Percentiles rank a stretch among this genome's conserved stretches.
phyloP scores from a whole-genome alignment of 2,888 invertebrate genomes.

The Plagodis dolabraria region DNA sequence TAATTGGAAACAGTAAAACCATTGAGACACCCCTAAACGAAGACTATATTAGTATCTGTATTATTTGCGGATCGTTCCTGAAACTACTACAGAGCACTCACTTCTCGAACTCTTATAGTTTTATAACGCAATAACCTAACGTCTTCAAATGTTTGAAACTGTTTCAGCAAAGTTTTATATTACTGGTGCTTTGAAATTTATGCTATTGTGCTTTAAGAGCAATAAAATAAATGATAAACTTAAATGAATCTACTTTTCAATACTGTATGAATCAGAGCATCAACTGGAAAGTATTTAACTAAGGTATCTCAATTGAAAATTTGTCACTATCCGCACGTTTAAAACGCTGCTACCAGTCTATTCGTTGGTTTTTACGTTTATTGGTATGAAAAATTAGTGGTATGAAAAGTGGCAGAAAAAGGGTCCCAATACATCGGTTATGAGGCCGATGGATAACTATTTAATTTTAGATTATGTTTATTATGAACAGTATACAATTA shows the following conservation, averaged over 20 bases:
- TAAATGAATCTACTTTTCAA: constrained; percentile 15
- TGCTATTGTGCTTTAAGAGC: constrained; percentile 47
- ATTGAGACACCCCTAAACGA: not conserved
- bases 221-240: constrained; percentile 28
- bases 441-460: too few relatives aligned
- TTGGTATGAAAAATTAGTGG: too few relatives aligned
- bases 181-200: constrained; percentile 59
- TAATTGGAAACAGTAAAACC: too few relatives aligned
- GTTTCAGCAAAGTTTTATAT: constrained; percentile 47
- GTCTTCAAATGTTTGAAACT: constrained; percentile 45
- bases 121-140: constrained; percentile 71
- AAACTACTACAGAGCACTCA: constrained; percentile 57
- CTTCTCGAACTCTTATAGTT: constrained; percentile 60
- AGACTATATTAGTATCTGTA: constrained; percentile 10
- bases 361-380: too few relatives aligned
- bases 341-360: too few relatives aligned
- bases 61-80: constrained; percentile 48
- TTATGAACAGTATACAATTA: too few relatives aligned
- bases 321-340: too few relatives aligned
- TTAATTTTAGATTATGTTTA: too few relatives aligned
- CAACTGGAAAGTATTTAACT: not conserved
- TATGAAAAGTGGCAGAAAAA: too few relatives aligned
- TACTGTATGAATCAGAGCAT: not conserved
- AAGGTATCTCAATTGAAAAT: too few relatives aligned
- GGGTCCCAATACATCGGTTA: too few relatives aligned